Base-by-base conservation (phyloP, 2,888 invertebrate species). In the Diadegma fenestrale region DNA sequence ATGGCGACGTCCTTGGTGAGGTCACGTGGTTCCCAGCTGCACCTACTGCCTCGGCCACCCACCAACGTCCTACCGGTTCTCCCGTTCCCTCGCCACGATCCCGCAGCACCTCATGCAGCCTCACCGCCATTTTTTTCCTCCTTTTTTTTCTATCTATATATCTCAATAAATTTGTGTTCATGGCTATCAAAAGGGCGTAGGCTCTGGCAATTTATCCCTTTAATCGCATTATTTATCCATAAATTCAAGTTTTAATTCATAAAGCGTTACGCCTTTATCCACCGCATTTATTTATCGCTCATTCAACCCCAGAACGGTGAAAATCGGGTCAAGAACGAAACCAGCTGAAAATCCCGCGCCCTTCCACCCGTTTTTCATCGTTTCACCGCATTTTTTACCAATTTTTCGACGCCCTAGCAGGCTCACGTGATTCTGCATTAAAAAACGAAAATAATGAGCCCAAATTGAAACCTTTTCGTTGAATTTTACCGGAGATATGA, bases 1-100 rank as follows among this genome's bases (percentile, higher is more conserved):
- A 91, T 91, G 90, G 90, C 90, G 88, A 89, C 91, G 93, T 92
- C 93, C 92, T 93, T 92, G 93, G 80, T 30, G 90, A 90, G 92
- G 91, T 92, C 93, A 92, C 92, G 91, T 92, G 92, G 89, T 89
- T 81, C 80, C 85, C 86, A 87, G 88, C 88, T 90, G 89, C 90
- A 90, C 91, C 91, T 90, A 90, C 88, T 86, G 83, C 68, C 58
- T 58, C 82, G 88, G 88, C 88, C 90, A 89, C 90, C 90, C 88
- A 90, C 90, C 90, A 89, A 85, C 85, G 76, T 84, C 82, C 88
- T 88, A 87, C 84, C 87, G 87, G 85, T 82, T 85, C 84, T 85
- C 77, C 86, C 76, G 82, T 78, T 82, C 68, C 81, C 80, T 51
- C 71, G 2, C 72, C 61, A 12, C 72, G 30, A 43, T 61, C 22